Base-by-base conservation (phyloP, 2,113 vertebrate species). In the Willisornis vidua region DNA sequence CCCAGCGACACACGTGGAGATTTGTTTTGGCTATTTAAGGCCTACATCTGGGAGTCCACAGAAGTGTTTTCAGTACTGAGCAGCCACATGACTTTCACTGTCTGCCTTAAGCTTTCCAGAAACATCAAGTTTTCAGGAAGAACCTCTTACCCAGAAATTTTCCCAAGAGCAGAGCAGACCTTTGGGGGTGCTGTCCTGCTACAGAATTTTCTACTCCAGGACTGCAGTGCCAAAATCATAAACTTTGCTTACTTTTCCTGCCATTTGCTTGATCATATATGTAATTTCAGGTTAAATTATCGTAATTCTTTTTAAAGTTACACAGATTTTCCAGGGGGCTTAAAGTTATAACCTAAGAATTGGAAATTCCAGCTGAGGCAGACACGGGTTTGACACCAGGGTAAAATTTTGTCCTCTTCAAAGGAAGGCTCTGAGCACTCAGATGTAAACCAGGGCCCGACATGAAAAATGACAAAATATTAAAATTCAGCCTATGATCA, bases 131-230 rank as follows among this genome's bases (percentile, higher is more conserved):
- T 93, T 87, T 94, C 80, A 31, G 46, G 33, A 85, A 67, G 23
- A 96, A 43, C 20, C 31, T 74, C 87, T 78, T 89, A 71, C 39
- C 35, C 81, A 71, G 70, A 77, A 85, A 67, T 84, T 94, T 91
- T 26, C 51, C 23, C 65, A 75, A 81, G 14, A 74, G 45, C 14
- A 68, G 37, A 94, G 66, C 25, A 89, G 73, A 73, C 24, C 14
- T 91, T 58, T 74, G 81, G 18, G 81, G 51, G 49, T 91, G 52
- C 14, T 68, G 52, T 39, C 82, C 43, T 91, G 35, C 80, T 81
- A 41, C 35, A 59, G 33, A 78, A 82, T 35, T 57, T 41, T 55
- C 65, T 81, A 33, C 33, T 55, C 72, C 70, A 89, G 43, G 5
- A 1, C 48, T 43, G 23, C 68, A 58, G 43, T 51, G 70, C 73